phyloP scores from a whole-genome alignment of 2,888 invertebrate genomes.

The Cataglyphis albicans region DNA sequence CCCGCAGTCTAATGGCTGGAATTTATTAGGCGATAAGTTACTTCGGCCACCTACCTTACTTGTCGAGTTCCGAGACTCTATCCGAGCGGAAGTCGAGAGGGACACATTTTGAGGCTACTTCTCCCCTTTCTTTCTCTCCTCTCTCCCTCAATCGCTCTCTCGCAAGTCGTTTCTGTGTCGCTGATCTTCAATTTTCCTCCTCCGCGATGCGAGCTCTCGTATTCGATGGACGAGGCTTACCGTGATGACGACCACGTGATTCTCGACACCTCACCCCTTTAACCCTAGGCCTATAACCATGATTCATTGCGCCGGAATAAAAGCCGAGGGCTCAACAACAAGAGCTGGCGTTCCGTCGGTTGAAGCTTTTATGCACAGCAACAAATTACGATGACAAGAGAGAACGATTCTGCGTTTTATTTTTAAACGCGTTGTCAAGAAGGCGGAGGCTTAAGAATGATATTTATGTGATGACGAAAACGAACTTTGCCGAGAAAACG shows the following conservation, averaged over 20 bases:
- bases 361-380: constrained; percentile 24
- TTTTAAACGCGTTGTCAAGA: constrained; percentile 57
- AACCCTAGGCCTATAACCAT: constrained; percentile 52
- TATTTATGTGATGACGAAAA: constrained; percentile 30
- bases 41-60: constrained; percentile 76
- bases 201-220: background rate
- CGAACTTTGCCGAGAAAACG: background rate
- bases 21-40: constrained; percentile 83
- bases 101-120: constrained; percentile 75
- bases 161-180: constrained; percentile 1
- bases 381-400: constrained; percentile 46
- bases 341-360: constrained; percentile 46
- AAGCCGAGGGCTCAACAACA: constrained; percentile 55
- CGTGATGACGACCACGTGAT: constrained; percentile 68
- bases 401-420: constrained; percentile 55
- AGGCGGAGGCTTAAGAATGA: background rate
- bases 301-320: constrained; percentile 66
- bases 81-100: constrained; percentile 74
- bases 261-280: constrained; percentile 64
- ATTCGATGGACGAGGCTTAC: constrained; percentile 64
- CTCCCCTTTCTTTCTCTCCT: constrained; percentile 21
- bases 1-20: constrained; percentile 82
- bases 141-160: constrained; percentile 26
- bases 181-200: background rate
- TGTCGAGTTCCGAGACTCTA: constrained; percentile 75